These are phyloP conservation scores for Plectropomus leopardus DNA, from an alignment of 2,113 vertebrate genomes.

Conservation along the genomic window DNA sequence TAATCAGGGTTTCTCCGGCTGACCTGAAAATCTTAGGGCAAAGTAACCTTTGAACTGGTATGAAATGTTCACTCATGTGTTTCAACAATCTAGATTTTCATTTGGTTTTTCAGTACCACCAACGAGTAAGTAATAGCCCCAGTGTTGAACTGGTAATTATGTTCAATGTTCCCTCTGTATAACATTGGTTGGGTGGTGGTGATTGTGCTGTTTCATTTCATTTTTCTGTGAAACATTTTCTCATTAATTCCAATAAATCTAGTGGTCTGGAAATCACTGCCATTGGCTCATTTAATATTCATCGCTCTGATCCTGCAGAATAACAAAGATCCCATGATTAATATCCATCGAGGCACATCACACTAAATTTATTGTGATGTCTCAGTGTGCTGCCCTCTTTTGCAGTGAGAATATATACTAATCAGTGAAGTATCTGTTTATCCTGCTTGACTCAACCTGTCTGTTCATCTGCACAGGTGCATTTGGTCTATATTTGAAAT, in stretches of 20 bases:
- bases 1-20: constrained; percentile 39
- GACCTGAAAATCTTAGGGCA: constrained; percentile 52
- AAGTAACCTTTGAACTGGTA: constrained; percentile 65
- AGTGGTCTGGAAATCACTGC: constrained; percentile 40
- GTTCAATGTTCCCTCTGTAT: neutral
- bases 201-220: neutral
- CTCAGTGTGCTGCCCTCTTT: constrained; percentile 2
- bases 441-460: neutral
- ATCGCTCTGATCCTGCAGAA: constrained; percentile 44
- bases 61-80: constrained; percentile 59
- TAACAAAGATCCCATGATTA: constrained; percentile 41
- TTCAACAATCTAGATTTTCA: constrained; percentile 62
- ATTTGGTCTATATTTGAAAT: neutral
- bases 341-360: constrained; percentile 24
- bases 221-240: constrained; percentile 16
- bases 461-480: neutral
- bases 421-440: neutral
- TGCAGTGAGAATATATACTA: neutral
- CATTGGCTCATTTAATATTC: constrained; percentile 56
- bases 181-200: neutral
- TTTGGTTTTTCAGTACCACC: neutral
- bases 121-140: constrained; percentile 22
- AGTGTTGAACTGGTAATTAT: constrained; percentile 12
- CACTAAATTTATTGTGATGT: constrained; percentile 16
- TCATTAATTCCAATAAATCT: constrained; percentile 63